A percentile compares a stretch with the other conserved stretches of the same genome.
Evolutionary conservation across 2,888 invertebrate genomes (phyloP).

Genomic region (Himalopsyche anomala): DNA sequence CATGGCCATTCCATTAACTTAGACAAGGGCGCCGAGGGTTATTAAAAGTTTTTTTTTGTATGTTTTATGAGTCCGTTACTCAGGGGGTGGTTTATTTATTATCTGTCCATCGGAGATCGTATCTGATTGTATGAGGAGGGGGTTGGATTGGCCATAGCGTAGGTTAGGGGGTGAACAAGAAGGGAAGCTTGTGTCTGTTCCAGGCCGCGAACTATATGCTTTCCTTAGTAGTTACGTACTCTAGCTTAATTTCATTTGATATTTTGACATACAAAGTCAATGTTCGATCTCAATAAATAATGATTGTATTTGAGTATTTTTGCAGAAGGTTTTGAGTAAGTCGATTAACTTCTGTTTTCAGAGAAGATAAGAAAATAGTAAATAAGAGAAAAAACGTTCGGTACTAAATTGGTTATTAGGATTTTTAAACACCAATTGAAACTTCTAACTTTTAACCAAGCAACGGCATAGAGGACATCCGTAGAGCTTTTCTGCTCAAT

Average conservation of each 20-base stretch:
- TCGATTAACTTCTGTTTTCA: no score
- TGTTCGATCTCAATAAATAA: no score
- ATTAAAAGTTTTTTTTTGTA: slow-evolving; percentile 57
- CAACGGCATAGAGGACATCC: no score
- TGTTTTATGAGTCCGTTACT: slow-evolving; percentile 58
- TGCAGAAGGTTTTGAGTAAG: no score
- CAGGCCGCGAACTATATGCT: neutral
- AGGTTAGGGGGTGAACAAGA: slow-evolving; percentile 26
- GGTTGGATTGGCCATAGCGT: neutral
- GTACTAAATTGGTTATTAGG: no score
- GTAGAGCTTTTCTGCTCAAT: no score
- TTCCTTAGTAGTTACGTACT: neutral
- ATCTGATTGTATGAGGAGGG: slow-evolving; percentile 46
- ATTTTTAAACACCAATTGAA: no score
- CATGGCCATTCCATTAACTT: slow-evolving; percentile 49
- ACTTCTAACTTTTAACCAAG: no score
- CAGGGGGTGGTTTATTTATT: slow-evolving; percentile 53
- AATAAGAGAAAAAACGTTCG: no score
- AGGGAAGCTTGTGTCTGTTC: neutral
- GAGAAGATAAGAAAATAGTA: no score
- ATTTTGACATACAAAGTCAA: no score
- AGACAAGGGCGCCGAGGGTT: slow-evolving; percentile 48
- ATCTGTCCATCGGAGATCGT: slow-evolving; percentile 63
- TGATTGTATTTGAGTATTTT: no score
- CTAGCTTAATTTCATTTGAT: neutral